Base-by-base conservation (phyloP, 2,797 vertebrate species). In the Enteromius unitaeniatus region DNA sequence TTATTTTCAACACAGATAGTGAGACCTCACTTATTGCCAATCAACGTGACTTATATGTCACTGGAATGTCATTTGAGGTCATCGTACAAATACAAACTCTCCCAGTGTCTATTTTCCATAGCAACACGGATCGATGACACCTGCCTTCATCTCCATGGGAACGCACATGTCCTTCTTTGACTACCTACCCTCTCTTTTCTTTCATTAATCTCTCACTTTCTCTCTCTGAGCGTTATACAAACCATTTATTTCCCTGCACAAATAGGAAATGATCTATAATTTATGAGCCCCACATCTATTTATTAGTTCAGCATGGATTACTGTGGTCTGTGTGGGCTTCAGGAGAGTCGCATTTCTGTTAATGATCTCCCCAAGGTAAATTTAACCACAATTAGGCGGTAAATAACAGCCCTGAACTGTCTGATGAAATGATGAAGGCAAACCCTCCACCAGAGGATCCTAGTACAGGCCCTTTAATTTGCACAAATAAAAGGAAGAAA, bases 51-150 rank as follows among this genome's bases (percentile, higher is more conserved):
- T 82, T 11, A 47, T 37, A 45, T 79, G 85, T 83, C 74, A 60
- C 53, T 49, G 68, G 55, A 34, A 77, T 77, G 55, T 74, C 19
- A 67, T 83, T 75, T 80, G 55, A 68, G 72, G 72, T 84, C 65
- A 81, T 19, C 11, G n/a, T 62, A 64, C 62, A 42, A 73, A 75
- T 79, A 58, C 45, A 78, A 84, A 72, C 23, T 28, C 51, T 79
- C 51, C 62, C 47, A 58, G 45, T 53, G 53, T 76, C 69, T 76
- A 42, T 84, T 84, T 78, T 68, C 77, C 80, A 83, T 76, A 72
- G 83, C 68, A 87, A 87, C 40, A 28, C 64, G 67, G 80, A 91
- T 92, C 31, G 77, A 89, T 91, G 88, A 85, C 82, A 85, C 76
- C 64, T 85, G 75, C 82, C 77, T n/a, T 70, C 85, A 90, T 85